These are phyloP conservation scores for Drosophila yooni DNA, from an alignment of 2,888 invertebrate genomes.

Conservation along the genomic window DNA sequence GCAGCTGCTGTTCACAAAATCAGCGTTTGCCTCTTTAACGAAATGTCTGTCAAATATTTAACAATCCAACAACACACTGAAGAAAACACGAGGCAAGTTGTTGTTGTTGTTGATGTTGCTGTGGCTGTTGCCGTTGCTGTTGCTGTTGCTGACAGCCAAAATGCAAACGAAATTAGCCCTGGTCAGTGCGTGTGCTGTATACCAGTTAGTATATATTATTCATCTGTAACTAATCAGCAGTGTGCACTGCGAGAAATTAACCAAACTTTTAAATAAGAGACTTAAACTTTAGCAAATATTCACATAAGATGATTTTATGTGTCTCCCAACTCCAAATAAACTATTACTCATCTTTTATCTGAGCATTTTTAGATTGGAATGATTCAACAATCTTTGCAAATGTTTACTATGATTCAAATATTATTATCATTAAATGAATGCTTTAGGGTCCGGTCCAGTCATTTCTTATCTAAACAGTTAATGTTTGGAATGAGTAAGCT, in stretches of 20 bases:
- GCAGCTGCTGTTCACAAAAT: constrained; percentile 40
- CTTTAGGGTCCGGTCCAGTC: no score
- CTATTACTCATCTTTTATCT: neutral
- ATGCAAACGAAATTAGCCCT: constrained; percentile 73
- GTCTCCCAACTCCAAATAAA: neutral
- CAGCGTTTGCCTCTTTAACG: constrained; percentile 32
- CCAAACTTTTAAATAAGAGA: no score
- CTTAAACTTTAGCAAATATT: accelerated
- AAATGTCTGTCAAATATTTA: constrained; percentile 65
- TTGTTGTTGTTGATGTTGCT: constrained; percentile 10
- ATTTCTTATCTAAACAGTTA: neutral
- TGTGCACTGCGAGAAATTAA: constrained; percentile 28
- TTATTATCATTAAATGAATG: no score
- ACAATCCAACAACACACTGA: constrained; percentile 46
- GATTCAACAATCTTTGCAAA: neutral
- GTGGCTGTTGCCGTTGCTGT: constrained; percentile 15
- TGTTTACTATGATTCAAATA: no score
- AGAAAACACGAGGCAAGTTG: constrained; percentile 10
- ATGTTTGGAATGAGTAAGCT: neutral
- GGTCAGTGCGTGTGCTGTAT: constrained; percentile 53
- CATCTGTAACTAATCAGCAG: constrained; percentile 3
- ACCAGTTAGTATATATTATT: constrained; percentile 4
- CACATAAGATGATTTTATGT: neutral
- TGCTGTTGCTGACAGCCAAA: constrained; percentile 58
- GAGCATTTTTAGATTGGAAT: neutral